phyloP scores from a whole-genome alignment of 2,888 invertebrate genomes.

The Phaonia tiefii region DNA sequence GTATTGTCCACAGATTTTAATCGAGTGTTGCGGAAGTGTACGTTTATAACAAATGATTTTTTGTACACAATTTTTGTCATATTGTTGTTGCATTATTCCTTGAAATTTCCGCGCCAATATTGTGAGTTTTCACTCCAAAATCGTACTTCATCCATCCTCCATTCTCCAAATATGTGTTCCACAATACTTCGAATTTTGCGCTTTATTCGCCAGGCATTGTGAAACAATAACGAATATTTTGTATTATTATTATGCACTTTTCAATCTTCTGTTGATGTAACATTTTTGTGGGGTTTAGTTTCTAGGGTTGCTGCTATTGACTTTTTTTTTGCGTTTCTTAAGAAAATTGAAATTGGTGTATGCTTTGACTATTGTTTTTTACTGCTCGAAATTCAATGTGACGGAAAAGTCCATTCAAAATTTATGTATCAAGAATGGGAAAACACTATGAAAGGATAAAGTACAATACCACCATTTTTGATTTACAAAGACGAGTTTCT shows the following conservation, averaged over 20 bases:
- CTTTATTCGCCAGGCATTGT: constrained; percentile 15
- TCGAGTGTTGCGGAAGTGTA: no score
- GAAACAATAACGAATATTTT: constrained; percentile 14
- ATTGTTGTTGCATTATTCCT: neutral
- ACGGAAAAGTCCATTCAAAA: constrained; percentile 60
- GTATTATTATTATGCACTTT: constrained; percentile 27
- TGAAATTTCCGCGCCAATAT: neutral
- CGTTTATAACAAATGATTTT: constrained; percentile 7
- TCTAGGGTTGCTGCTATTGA: neutral
- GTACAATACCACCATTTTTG: constrained; percentile 15
- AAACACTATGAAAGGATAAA: neutral
- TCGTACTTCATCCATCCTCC: neutral
- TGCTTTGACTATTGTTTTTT: constrained; percentile 11
- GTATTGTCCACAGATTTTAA: no score
- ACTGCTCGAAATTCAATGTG: constrained; percentile 31
- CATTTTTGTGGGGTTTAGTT: neutral
- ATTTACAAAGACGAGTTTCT: constrained; percentile 1
- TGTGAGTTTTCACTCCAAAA: no score
- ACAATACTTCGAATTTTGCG: neutral
- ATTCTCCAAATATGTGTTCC: constrained; percentile 13
- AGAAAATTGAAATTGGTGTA: constrained; percentile 60
- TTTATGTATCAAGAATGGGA: constrained; percentile 2
- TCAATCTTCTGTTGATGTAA: neutral
- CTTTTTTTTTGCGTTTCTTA: neutral
- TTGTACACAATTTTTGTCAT: constrained; percentile 24